Evolutionary conservation across 2,888 invertebrate species (phyloP).

Genomic region (Bimastos eiseni): DNA sequence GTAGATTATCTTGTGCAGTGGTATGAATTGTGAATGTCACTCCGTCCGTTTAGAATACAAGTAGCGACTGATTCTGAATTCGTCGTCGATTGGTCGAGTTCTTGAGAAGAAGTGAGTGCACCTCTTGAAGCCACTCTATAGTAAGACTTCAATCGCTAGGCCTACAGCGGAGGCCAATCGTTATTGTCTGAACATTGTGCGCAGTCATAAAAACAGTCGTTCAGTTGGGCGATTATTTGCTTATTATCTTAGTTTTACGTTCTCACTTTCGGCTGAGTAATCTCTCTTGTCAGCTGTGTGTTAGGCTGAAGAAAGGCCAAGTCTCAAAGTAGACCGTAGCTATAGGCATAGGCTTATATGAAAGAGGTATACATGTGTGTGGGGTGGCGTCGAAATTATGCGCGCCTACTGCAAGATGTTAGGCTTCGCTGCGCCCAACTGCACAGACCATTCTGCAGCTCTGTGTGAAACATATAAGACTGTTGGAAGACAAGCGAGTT

Average conservation of each 20-base stretch:
- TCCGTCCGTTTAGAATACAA: too few species aligned
- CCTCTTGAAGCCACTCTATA: neutral
- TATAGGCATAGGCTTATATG: neutral
- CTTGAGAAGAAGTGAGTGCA: neutral
- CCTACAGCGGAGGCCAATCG: too few species aligned
- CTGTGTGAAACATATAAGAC: too few species aligned
- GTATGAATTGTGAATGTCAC: neutral
- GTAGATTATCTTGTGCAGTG: neutral
- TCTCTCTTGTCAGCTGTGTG: neutral
- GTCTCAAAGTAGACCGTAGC: neutral
- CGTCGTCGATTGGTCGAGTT: neutral
- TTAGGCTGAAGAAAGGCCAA: neutral
- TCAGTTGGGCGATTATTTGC: too few species aligned
- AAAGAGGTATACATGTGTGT: neutral
- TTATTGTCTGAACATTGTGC: too few species aligned
- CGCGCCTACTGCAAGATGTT: neutral
- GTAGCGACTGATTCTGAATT: too few species aligned
- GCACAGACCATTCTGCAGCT: neutral
- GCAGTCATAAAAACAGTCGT: too few species aligned
- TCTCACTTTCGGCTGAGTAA: too few species aligned
- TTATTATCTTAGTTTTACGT: too few species aligned
- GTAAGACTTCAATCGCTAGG: neutral
- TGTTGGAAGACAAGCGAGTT: too few species aligned
- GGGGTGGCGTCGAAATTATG: too few species aligned
- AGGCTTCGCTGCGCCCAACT: neutral